Conservation (phyloP, 2,113 vertebrate genomes). For the Elephas maximus region DNA sequence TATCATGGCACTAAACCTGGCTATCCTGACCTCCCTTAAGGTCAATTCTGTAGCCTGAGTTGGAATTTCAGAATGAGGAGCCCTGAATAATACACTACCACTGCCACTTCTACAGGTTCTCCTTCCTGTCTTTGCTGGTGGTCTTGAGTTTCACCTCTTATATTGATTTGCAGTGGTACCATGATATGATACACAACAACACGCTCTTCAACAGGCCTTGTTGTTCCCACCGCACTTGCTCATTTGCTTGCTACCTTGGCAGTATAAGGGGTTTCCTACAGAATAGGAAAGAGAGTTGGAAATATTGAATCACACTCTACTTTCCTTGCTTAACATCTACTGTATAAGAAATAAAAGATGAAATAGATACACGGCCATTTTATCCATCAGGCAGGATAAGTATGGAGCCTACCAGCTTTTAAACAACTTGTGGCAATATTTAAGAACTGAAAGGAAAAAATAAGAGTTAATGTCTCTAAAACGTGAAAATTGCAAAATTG, state of each 20-base stretch:
- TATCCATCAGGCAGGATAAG: not conserved
- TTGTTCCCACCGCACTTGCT: not conserved
- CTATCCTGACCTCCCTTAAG: not conserved
- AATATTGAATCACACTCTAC: not conserved
- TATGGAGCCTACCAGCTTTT: not conserved
- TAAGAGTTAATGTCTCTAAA: not conserved
- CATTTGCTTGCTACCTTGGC: not conserved
- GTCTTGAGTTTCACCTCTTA: not conserved
- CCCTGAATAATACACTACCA: not conserved
- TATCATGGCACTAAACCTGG: not conserved
- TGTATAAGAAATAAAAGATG: not conserved
- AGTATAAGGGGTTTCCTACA: not conserved
- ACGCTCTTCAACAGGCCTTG: not conserved
- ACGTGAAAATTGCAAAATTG: not conserved
- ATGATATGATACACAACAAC: not conserved
- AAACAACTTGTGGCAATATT: not conserved
- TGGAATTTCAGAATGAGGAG: not conserved
- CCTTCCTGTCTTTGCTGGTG: not conserved
- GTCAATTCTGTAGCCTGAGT: not conserved
- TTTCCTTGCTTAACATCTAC: conserved; percentile 33
- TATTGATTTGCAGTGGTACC: not conserved
- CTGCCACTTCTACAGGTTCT: not conserved
- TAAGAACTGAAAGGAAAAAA: not conserved
- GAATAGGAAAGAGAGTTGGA: not conserved
- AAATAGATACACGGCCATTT: not conserved